Evolutionary conservation across 92 coral and sea anemone genomes (phyloP), one percentile per base, ranked within the genome.

Genomic region (Zoanthus solanderi): DNA sequence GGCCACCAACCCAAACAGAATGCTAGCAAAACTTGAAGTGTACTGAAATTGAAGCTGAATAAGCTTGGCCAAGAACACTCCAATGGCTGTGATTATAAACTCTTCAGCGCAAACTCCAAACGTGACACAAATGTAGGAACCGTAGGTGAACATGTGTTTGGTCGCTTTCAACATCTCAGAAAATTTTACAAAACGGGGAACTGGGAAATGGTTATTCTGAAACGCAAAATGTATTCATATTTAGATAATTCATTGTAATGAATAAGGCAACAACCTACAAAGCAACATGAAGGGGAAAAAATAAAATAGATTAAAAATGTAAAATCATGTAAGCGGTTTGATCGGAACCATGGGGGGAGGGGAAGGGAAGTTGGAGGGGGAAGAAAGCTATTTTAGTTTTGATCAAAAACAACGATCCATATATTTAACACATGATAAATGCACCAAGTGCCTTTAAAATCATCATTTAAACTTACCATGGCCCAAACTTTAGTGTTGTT

Each of bases 1-100:
- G 14, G 77, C 84, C 9, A 92, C 90, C 23, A 75, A 28, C 50
- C 97, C 98, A 78, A 75, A 92, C 90, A 94, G 17, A 17, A 94
- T 23, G 68, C 94, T 91, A 32, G 91, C 94, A 28, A 66, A 69
- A 52, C 89, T 89, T 1, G 96, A 83, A 9, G 92, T 71, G 42
- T 85, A 86, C 54, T 87, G 76, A n/a, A 87, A 94, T 76, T 92
- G 93, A 0, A 85, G 29, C 84, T 96, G 93, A 42, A 96, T 79
- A 44, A 96, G 73, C 77, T 94, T 94, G 9, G 98, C 98, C 88
- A 93, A 89, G 89, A 96, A 96, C 10, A 94, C 91, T 67, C 87
- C 86, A 11, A 91, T 71, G 10, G 93, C 67, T 5, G 98, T 60
- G 10, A 93, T 63, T 0, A 90, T 23, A 32, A 91, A 89, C 4